Base-by-base conservation (phyloP, 2,113 vertebrate genomes). In the Nothobranchius kuhntae region DNA sequence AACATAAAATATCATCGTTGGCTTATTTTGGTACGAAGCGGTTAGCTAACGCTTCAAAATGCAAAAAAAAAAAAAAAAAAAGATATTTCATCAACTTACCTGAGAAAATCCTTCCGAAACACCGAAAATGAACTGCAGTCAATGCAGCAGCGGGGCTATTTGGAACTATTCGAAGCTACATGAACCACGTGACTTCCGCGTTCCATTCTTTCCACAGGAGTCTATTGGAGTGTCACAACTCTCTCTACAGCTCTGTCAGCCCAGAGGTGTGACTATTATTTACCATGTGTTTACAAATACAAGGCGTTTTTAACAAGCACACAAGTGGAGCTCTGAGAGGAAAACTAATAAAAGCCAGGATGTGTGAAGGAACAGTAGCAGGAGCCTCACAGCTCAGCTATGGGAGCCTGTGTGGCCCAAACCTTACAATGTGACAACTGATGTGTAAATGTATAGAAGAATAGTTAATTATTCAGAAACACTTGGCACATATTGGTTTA, bases 301-400 rank as follows among this genome's bases (percentile, higher is more conserved):
- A 73, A 83, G 72, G 35, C 21, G 12, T 62, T 82, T 88, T 89
- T 87, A 83, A 88, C 76, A 47, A 78, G 86, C 74, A 51, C 71
- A 70, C 65, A 61, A 81, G 76, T 68, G 72, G 77, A 75, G 64
- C 68, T 68, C 52, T 53, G 79, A 11, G 73, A 80, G 69, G 81
- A 80, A 71, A 86, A 86, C 85, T 53, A 72, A 84, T 86, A 86
- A 90, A 88, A 82, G 40, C 47, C 82, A 86, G 79, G 73, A 84
- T 73, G 81, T 83, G 81, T 83, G 79, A 86, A 86, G 56, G 52
- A 87, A 78, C 81, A 79, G 85, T 71, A 81, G 82, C 87, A 68
- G 75, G 67, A 73, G 61, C 64, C 48, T 72, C 40, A 45, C 50
- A 48, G 30, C 44, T 9, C 44, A 15, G 51, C 30, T 30, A 30